Evolutionary conservation across 1,140 invertebrate species (phyloP).

Genomic region (Lasaia peninsularis): DNA sequence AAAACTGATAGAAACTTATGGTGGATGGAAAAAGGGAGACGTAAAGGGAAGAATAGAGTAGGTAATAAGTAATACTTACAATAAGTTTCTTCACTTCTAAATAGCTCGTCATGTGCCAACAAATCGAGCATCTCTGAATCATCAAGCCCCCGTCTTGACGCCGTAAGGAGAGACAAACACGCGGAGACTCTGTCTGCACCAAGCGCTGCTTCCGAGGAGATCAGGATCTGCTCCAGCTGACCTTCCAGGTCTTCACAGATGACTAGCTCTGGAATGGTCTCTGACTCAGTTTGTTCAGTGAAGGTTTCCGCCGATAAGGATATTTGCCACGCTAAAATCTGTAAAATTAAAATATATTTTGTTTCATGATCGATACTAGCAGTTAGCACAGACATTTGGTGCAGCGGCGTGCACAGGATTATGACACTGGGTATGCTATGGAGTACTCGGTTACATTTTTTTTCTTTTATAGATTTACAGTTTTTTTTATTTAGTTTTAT

Average conservation of each 20-base stretch:
- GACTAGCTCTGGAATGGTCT: slow-evolving; percentile 52
- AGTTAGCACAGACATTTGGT: no score
- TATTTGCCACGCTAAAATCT: slow-evolving; percentile 83
- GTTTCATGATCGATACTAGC: no score
- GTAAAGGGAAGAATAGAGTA: background rate
- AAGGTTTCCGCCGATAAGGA: slow-evolving; percentile 77
- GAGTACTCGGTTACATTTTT: no score
- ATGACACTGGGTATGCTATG: no score
- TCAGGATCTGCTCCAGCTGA: slow-evolving; percentile 80
- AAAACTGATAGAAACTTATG: no score
- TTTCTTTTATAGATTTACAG: no score
- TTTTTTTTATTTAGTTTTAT: no score
- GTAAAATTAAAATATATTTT: slow-evolving; percentile 15
- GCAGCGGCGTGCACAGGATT: no score
- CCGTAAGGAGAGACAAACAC: slow-evolving; percentile 83
- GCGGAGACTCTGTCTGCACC: slow-evolving; percentile 77
- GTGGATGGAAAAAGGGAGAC: slow-evolving; percentile 17
- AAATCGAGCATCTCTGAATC: slow-evolving; percentile 87
- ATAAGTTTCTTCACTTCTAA: slow-evolving; percentile 82
- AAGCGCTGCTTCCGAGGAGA: slow-evolving; percentile 81
- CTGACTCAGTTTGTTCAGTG: slow-evolving; percentile 56
- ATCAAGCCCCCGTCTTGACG: slow-evolving; percentile 83
- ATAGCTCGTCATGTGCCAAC: slow-evolving; percentile 83
- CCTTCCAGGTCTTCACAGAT: slow-evolving; percentile 77
- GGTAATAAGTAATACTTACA: slow-evolving; percentile 66